Evolutionary conservation across 2,888 invertebrate species (phyloP).

Genomic region (Morpho helenor): DNA sequence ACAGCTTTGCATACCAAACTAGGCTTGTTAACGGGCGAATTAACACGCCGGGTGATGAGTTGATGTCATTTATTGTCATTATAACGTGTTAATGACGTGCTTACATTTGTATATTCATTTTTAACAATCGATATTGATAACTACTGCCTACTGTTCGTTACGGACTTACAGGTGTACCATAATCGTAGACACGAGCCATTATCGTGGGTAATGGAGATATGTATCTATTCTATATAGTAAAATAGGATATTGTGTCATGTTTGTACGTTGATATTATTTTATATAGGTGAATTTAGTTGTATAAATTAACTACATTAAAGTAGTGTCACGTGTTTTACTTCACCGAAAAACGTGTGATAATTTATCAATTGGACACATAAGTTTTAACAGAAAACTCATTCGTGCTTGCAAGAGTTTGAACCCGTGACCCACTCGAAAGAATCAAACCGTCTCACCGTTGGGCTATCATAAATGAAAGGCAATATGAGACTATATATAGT

Average conservation of each 20-base stretch:
- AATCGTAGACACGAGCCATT: conserved; percentile 19
- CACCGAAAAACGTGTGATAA: no score
- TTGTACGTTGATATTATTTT: background rate
- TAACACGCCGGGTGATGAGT: conserved; percentile 36
- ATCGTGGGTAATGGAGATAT: conserved; percentile 13
- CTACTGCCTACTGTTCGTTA: conserved; percentile 19
- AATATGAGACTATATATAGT: no score
- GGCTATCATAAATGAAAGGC: no score
- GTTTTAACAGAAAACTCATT: no score
- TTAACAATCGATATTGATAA: conserved; percentile 23
- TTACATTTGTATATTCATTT: conserved; percentile 23
- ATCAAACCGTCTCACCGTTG: no score
- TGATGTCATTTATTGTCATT: conserved; percentile 37
- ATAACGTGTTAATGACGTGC: conserved; percentile 25
- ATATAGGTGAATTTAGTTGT: no score
- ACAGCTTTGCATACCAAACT: conserved; percentile 62
- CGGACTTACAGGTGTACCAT: conserved; percentile 9
- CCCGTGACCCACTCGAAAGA: no score
- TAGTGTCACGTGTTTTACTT: no score
- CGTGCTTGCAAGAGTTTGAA: no score
- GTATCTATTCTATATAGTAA: conserved; percentile 2
- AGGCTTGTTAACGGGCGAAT: conserved; percentile 52
- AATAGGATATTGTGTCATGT: background rate
- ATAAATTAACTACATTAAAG: no score
- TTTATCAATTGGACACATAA: no score